These are phyloP conservation scores for Dasypolia templi DNA, from an alignment of 2,888 invertebrate species.

Conservation along the genomic window DNA sequence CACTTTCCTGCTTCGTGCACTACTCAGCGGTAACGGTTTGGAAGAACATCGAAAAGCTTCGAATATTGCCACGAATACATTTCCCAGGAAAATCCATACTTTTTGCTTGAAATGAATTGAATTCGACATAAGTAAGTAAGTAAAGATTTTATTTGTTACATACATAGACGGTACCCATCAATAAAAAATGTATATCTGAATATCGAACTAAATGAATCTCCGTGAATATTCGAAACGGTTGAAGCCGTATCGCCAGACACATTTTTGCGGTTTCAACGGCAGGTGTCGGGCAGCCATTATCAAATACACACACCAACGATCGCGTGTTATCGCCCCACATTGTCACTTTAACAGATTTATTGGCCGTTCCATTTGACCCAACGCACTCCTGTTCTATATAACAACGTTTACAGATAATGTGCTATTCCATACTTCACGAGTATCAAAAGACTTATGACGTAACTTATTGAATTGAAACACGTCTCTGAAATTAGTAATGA, in stretches of 20 bases:
- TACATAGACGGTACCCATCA: neutral
- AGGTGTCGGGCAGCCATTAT: conserved; percentile 81
- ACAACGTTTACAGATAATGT: conserved; percentile 74
- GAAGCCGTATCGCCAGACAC: conserved; percentile 44
- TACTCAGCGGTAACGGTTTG: neutral
- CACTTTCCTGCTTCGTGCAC: neutral
- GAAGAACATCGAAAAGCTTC: neutral
- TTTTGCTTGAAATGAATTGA: conserved; percentile 5
- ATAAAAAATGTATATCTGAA: conserved; percentile 24
- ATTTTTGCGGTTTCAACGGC: conserved; percentile 69
- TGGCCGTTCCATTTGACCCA: conserved; percentile 77
- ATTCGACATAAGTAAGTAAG: no score
- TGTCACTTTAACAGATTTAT: conserved; percentile 83
- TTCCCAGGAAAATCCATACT: neutral
- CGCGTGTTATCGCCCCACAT: conserved; percentile 81
- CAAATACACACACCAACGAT: conserved; percentile 80
- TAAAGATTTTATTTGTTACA: no score
- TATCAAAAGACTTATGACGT: conserved; percentile 69
- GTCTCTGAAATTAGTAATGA: conserved; percentile 62
- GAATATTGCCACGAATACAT: neutral
- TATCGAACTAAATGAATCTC: conserved; percentile 49
- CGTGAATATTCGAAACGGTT: conserved; percentile 40
- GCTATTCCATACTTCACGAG: conserved; percentile 68
- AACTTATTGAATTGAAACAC: conserved; percentile 69
- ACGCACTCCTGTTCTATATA: conserved; percentile 72